Evolutionary conservation across 2,888 invertebrate genomes (phyloP), one percentile per base, ranked within the genome.

Genomic region (Mechanitis messenoides): DNA sequence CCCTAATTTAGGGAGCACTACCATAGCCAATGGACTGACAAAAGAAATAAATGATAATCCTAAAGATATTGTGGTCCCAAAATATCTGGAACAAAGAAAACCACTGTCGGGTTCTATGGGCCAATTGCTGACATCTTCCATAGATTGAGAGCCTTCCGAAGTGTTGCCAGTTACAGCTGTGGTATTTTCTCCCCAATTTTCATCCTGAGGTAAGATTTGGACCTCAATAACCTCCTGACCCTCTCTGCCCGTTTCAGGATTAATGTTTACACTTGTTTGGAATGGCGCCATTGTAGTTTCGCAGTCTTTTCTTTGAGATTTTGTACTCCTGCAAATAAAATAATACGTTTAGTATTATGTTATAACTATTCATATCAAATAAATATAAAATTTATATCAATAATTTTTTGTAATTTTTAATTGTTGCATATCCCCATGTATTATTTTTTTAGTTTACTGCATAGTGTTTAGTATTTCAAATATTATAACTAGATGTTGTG

Each of bases 101-200:
- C 94, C 94, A 63, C 92, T 91, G 50, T 93, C 92, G 3, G 93
- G 92, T 57, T 96, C 95, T 45, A 93, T 92, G 42, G 95, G 95
- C 94, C 95, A 96, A 74, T 95, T 94, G 73, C 94, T 95, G 3
- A 96, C 93, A 81, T 97, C 97, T 80, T 98, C 97, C 81, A 97
- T 95, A 0, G 97, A 98, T 72, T 96, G 96, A 3, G 97, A 98
- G 73, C 97, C 97, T 79, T 98, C 98, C 0, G 97, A 98, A 1
- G 98, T 98, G 76, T 98, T 98, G 9, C 98, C 98, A 0, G 98
- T 98, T 45, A 98, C 95, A 1, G 98, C 98, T 0, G 98, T 98
- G 0, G 98, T 98, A 75, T 97, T 98, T 83, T 98, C 98, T n/a
- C 97, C 98, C 98, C 98, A 98, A 83, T 98, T 98, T 77, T 98